Percentiles rank a stretch among this genome's conserved stretches.
These are phyloP conservation scores for Masticophis lateralis DNA, from an alignment of 2,797 vertebrate species.

Conservation along the genomic window DNA sequence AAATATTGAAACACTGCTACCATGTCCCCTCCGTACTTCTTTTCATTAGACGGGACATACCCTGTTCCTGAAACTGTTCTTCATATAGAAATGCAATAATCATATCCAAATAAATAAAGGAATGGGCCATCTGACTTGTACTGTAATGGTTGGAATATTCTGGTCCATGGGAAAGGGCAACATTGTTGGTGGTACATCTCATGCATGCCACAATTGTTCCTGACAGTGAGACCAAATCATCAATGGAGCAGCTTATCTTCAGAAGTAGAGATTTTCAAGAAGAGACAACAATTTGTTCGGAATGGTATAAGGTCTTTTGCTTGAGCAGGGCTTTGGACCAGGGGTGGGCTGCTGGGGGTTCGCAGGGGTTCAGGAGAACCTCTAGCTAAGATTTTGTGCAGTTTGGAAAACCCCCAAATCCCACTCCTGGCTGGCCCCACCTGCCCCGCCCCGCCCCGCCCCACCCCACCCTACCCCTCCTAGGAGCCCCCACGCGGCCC, in stretches of 20 bases:
- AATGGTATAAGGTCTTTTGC: neutral
- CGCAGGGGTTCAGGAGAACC: no score
- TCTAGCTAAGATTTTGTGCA: no score
- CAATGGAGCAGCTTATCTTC: neutral
- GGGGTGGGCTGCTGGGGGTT: no score
- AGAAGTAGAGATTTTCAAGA: neutral
- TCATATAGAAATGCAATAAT: neutral
- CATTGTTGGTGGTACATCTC: neutral
- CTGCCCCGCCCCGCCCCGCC: no score
- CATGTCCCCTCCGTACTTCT: neutral
- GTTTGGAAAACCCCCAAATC: no score
- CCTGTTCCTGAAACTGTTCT: neutral
- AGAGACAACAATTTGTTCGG: neutral
- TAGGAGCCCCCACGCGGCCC: no score
- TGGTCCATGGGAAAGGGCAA: neutral
- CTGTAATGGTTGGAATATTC: neutral
- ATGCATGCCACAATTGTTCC: neutral
- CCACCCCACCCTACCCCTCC: no score
- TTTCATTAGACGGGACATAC: neutral
- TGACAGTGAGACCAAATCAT: neutral
- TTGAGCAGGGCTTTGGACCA: neutral
- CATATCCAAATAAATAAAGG: neutral
- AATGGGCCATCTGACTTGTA: neutral
- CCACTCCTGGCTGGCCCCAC: no score
- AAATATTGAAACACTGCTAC: neutral